A percentile compares a stretch with the other conserved stretches of the same genome.
phyloP scores from a whole-genome alignment of 2,113 vertebrate species.

The Hemicordylus capensis region DNA sequence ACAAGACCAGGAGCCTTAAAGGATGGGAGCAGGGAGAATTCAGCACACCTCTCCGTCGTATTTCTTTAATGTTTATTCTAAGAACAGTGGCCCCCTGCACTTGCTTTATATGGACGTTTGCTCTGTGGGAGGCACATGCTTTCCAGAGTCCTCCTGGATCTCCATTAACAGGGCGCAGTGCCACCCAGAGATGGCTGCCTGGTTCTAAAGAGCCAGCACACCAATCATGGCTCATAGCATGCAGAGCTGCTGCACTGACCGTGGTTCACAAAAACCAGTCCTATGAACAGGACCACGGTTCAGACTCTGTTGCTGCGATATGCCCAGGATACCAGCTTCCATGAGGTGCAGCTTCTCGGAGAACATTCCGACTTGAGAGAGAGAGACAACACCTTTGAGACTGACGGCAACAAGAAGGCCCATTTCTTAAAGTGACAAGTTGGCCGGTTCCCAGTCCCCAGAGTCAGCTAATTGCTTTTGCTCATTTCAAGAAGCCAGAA shows the following conservation, averaged over 20 bases:
- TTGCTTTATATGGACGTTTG: no score
- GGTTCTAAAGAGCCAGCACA: no score
- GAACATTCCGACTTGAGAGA: not conserved
- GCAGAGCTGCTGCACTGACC: no score
- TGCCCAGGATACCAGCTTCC: not conserved
- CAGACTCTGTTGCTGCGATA: not conserved
- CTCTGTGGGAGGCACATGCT: no score
- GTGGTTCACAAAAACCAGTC: no score
- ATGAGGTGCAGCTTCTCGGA: not conserved
- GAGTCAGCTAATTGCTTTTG: constrained; percentile 53
- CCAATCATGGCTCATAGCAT: not conserved
- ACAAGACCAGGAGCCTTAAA: no score
- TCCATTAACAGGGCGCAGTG: not conserved
- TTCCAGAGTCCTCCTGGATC: not conserved
- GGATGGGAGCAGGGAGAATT: no score
- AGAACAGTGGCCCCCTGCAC: no score
- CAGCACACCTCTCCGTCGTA: no score
- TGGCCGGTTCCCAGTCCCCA: constrained; percentile 49
- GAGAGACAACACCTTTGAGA: constrained; percentile 30
- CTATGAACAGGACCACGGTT: not conserved
- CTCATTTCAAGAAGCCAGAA: constrained; percentile 44
- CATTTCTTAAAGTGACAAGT: constrained; percentile 46
- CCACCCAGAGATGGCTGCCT: no score
- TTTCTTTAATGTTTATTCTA: no score
- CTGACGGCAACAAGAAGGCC: constrained; percentile 42